phyloP scores from a whole-genome alignment of 2,797 vertebrate genomes.

The Microcaecilia unicolor region DNA sequence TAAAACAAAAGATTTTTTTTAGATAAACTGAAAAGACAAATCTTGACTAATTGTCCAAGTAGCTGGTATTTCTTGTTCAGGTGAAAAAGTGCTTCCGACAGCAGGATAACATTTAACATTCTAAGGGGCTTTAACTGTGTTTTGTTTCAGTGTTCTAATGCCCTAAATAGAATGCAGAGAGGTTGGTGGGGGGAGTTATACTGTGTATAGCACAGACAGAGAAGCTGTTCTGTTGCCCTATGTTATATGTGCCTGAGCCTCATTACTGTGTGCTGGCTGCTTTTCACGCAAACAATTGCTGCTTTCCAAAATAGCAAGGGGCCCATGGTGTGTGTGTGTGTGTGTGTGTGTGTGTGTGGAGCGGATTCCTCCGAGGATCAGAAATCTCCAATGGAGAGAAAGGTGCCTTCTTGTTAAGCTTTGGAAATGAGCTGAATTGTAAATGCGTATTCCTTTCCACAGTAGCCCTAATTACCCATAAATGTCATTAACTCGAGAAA shows the following conservation, averaged over 20 bases:
- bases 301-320: constrained; percentile 44
- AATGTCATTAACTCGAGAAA: constrained; percentile 83
- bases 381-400: constrained; percentile 33
- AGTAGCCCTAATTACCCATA: constrained; percentile 80
- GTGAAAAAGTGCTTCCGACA: no score
- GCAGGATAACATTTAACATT: no score
- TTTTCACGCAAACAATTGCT: constrained; percentile 15
- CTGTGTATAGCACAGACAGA: no score
- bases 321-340: constrained; percentile 22
- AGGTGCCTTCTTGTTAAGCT: constrained; percentile 40
- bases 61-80: no score
- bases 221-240: constrained; percentile 2
- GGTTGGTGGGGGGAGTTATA: neutral
- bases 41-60: no score
- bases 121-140: no score
- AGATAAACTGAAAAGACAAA: no score
- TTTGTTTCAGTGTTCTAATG: neutral
- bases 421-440: constrained; percentile 33
- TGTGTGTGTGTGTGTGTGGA: constrained; percentile 18
- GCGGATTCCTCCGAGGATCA: constrained; percentile 35
- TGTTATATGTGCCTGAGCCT: constrained; percentile 24
- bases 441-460: constrained; percentile 31
- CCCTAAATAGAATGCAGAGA: neutral
- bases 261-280: constrained; percentile 29
- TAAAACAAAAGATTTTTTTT: no score